These are phyloP conservation scores for Barnardius zonarius DNA, from an alignment of 2,113 vertebrate species.

Conservation along the genomic window DNA sequence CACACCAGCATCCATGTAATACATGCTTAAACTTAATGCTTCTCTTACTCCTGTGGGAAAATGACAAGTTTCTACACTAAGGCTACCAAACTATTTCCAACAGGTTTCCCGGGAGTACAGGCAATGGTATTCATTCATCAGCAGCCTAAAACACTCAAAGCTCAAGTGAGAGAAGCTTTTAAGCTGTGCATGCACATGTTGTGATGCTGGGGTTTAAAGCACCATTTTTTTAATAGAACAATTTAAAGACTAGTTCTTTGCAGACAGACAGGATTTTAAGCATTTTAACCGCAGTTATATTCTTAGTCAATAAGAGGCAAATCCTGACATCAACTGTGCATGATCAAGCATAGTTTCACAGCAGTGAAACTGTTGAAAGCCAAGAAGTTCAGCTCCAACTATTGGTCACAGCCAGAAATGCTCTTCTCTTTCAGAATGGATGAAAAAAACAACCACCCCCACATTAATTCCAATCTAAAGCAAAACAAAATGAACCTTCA, in stretches of 20 bases:
- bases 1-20: not conserved
- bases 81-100: not conserved
- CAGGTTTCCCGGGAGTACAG: not conserved
- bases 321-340: slow-evolving; percentile 46
- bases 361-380: not conserved
- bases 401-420: not conserved
- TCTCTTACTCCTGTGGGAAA: not conserved
- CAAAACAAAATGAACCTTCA: not conserved
- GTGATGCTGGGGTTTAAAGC: not conserved
- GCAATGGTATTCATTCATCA: not conserved
- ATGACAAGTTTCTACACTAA: not conserved
- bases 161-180: not conserved
- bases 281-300: not conserved
- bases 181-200: not conserved
- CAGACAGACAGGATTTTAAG: not conserved
- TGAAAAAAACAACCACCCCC: not conserved
- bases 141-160: not conserved
- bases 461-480: not conserved
- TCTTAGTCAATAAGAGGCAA: slow-evolving; percentile 2
- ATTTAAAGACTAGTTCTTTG: not conserved
- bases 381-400: slow-evolving; percentile 25
- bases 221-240: not conserved
- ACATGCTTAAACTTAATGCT: not conserved
- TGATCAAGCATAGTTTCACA: not conserved
- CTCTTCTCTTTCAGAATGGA: not conserved